Percentiles rank a stretch among this genome's conserved stretches.
Conservation (phyloP, 35 echinoderm and acorn worm species). For the Heliocidaris erythrogramma region DNA sequence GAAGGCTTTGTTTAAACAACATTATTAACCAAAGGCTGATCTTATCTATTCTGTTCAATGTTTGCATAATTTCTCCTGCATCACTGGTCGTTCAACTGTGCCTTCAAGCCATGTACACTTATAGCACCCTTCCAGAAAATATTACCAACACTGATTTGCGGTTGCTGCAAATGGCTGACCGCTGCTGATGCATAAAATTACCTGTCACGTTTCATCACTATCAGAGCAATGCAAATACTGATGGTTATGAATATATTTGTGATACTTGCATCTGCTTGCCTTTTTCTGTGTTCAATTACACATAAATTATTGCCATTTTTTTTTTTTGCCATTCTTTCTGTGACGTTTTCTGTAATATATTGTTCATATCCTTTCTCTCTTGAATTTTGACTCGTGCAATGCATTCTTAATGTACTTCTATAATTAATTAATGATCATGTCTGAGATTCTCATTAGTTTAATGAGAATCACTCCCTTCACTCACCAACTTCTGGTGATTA, state of each 20-base stretch:
- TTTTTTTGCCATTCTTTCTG: too few species aligned
- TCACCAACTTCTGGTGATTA: too few species aligned
- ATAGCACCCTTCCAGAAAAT: background rate
- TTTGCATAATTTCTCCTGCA: background rate
- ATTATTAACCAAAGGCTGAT: background rate
- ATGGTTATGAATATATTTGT: background rate
- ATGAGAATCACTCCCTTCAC: too few species aligned
- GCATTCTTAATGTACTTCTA: too few species aligned
- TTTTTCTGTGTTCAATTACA: background rate
- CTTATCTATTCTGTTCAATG: background rate
- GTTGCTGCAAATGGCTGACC: background rate
- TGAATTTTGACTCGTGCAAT: too few species aligned
- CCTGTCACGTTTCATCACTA: background rate
- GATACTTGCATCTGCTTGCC: background rate
- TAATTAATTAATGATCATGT: too few species aligned
- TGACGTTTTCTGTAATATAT: too few species aligned
- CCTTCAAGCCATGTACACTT: background rate
- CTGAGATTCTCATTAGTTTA: too few species aligned
- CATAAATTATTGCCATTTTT: too few species aligned
- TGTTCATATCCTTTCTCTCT: too few species aligned
- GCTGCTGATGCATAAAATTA: constrained; percentile 1
- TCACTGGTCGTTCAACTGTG: background rate
- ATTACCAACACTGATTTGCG: background rate
- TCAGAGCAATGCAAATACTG: background rate
- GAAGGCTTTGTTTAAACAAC: background rate